Evolutionary conservation across 2,888 invertebrate genomes (phyloP), one percentile per base, ranked within the genome.

Genomic region (Microdon myrmicae): DNA sequence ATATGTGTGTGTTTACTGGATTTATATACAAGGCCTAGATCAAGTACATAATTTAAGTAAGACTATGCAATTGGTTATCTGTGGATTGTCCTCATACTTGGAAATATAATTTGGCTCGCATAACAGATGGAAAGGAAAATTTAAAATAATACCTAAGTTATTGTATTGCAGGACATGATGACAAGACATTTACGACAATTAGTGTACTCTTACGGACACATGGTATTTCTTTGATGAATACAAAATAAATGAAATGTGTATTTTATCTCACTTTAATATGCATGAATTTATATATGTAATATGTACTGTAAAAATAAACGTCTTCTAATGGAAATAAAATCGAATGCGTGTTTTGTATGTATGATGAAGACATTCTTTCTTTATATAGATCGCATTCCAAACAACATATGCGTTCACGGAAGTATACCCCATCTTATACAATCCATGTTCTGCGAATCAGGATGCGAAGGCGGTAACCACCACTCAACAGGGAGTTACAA

Each of bases 241-340:
- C 14, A 51, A 28, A 47, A 22, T 29, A 49, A 38, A 35, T 45
- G 41, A 51, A 64, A 32, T 39, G 51, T 45, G 43, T 58, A 64
- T 58, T 64, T 64, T 58, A 58, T 56, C 64, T 64, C 53, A 64
- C 38, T 58, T 53, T 64, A 64, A 64, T 64, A 64, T 64, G 64
- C 58, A 64, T 64, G 64, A 53, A 64, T 64, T 64, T 64, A 64
- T 64, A 64, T 58, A 64, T 64, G 64, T 64, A 64, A 64, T 64
- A 64, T 58, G n/a, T n/a, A n/a, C n/a, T 64, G 64, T 64, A 58
- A 53, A 64, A 56, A 45, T 39, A 55, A 55, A 56, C 56, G 54
- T 64, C 64, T 64, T 64, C 51, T 56, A 64, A 29, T 64, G 64
- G 47, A 64, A 64, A 64, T 64, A 64, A 64, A 55, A 64, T n/a